phyloP scores from a whole-genome alignment of 2,888 invertebrate species.

The Frankliniella intonsa region DNA sequence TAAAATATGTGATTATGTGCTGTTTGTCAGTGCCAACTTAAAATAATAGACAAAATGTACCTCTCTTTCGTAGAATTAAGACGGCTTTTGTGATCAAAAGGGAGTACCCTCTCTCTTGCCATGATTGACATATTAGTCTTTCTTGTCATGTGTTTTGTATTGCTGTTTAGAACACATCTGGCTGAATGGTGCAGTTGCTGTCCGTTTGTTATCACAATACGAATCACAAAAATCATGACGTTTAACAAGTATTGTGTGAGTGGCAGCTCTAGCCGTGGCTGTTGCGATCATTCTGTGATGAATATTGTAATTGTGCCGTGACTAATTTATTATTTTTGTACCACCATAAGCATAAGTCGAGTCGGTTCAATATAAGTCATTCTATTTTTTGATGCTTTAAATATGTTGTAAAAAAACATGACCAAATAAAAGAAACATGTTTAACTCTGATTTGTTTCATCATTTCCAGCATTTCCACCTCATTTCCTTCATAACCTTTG shows the following conservation, averaged over 20 bases:
- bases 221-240: not conserved
- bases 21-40: too few relatives aligned
- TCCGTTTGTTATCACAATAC: not conserved
- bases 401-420: not conserved
- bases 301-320: slow-evolving; percentile 23
- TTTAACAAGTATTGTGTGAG: not conserved
- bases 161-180: not conserved
- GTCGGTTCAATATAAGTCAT: not conserved
- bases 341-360: not conserved
- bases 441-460: too few relatives aligned
- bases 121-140: not conserved
- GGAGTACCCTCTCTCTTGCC: not conserved
- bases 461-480: too few relatives aligned
- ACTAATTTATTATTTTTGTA: slow-evolving; percentile 26
- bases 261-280: slow-evolving; percentile 23
- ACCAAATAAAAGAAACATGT: not conserved
- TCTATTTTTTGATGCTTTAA: not conserved
- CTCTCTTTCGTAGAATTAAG: not conserved
- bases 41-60: too few relatives aligned
- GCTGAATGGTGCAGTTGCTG: not conserved
- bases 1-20: too few relatives aligned
- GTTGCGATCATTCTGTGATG: slow-evolving; percentile 26
- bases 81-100: slow-evolving; percentile 19
- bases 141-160: not conserved
- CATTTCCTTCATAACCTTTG: too few relatives aligned